Evolutionary conservation across 2,797 vertebrate genomes (phyloP).

Genomic region (Chanos chanos): DNA sequence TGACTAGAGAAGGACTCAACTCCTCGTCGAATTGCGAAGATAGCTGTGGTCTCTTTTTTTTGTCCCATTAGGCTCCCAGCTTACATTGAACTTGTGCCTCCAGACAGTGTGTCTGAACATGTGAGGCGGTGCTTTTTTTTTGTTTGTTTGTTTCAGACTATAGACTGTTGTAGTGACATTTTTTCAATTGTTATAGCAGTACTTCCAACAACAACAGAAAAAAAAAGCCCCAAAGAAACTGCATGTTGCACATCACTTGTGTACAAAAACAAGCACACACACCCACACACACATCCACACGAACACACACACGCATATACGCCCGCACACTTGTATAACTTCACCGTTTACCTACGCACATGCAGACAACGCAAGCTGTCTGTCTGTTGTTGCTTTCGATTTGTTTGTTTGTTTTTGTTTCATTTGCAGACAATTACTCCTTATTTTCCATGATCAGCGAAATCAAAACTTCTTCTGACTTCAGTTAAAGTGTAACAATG

Average conservation of each 20-base stretch:
- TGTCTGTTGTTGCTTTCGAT: no score
- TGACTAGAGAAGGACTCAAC: not conserved
- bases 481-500: not conserved
- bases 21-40: no score
- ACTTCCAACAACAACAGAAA: not conserved
- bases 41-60: no score
- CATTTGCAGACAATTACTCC: not conserved
- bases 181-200: not conserved
- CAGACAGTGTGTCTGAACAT: no score
- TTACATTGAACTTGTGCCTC: no score
- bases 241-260: conserved; percentile 7
- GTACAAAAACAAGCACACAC: not conserved
- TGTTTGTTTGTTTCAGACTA: no score
- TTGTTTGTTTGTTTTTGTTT: no score
- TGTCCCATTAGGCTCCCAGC: no score
- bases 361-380: no score
- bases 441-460: not conserved
- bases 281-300: not conserved
- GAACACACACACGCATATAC: not conserved
- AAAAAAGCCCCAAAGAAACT: not conserved
- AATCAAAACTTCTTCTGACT: not conserved
- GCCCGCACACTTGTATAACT: not conserved
- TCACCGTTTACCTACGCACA: no score
- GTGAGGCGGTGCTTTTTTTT: no score
- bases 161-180: not conserved